Base-by-base conservation (phyloP, 2,113 vertebrate species). In the Equus przewalskii region DNA sequence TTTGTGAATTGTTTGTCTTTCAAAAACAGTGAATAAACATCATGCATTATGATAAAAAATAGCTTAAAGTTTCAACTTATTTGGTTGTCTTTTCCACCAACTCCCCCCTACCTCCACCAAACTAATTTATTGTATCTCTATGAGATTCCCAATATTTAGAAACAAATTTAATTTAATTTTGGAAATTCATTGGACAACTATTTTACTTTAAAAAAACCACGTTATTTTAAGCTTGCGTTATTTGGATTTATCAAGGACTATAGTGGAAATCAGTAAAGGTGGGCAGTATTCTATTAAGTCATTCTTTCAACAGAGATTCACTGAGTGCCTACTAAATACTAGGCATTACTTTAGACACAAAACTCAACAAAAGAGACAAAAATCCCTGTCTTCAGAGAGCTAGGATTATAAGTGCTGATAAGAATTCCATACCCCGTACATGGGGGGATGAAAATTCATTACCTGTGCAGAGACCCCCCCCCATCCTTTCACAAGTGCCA, bases 241-340 rank as follows among this genome's bases (percentile, higher is more conserved):
- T 58, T 67, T 94, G 10, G 12, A 65, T 36, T 83, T 79, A 75
- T 49, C 51, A 87, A 30, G 11, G 15, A 49, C 21, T 9, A 83
- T 13, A 22, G 15, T 91, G 8, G 30, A 72, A 49, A 26, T 19
- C 64, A 1, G 24, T 62, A 76, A 76, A 49, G 10, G 3, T 33
- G 46, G 16, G 26, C 8, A 93, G 22, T 64, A 62, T 36, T 86
- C 9, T 51, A 86, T 62, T 36, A 21, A 73, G 13, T 73, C 28
- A 87, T 83, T 90, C 46, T 94, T 56, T 90, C 79, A 90, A 64
- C 15, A 94, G n/a, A 65, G n/a, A 89, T 84, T 82, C 21, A 18
- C 14, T 88, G 36, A 49, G 26, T 81, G 8, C 54, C 24, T 91
- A 49, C 54, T 44, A 89, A 79, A 79, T 89, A 26, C 4, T 19